Percentiles rank a stretch among this genome's conserved stretches.
phyloP scores from a whole-genome alignment of 2,888 invertebrate genomes.

The Lepidocyrtinus sp. region DNA sequence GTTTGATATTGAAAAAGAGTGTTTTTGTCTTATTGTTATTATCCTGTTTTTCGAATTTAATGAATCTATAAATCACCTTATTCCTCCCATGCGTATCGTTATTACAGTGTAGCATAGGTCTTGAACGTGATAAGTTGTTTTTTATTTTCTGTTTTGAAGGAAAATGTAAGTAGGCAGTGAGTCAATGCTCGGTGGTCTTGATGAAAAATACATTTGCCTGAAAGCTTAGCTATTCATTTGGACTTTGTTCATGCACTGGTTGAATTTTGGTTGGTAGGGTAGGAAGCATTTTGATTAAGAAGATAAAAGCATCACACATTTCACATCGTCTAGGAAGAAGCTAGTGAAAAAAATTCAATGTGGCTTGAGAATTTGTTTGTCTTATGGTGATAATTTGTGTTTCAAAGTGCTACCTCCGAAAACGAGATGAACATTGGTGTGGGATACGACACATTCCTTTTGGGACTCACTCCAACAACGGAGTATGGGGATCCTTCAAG shows the following conservation, averaged over 20 bases:
- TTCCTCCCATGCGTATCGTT: not conserved
- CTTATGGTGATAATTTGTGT: slow-evolving; percentile 40
- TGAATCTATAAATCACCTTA: not conserved
- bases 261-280: no score
- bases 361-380: not conserved
- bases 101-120: no score
- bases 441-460: slow-evolving; percentile 66
- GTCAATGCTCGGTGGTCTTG: no score
- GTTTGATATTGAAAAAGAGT: not conserved
- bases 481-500: slow-evolving; percentile 90
- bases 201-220: no score
- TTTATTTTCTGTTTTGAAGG: no score
- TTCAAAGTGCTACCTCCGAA: slow-evolving; percentile 55
- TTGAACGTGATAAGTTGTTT: no score
- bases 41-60: slow-evolving; percentile 12
- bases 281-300: no score
- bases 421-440: slow-evolving; percentile 64
- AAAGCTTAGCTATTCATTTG: no score
- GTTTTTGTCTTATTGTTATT: not conserved
- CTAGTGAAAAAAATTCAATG: not conserved
- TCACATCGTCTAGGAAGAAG: no score
- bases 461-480: slow-evolving; percentile 66
- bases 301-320: no score
- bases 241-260: no score
- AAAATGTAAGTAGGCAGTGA: no score